Conservation (phyloP, 2,888 invertebrate genomes). For the Ypsolopha scabrella region DNA sequence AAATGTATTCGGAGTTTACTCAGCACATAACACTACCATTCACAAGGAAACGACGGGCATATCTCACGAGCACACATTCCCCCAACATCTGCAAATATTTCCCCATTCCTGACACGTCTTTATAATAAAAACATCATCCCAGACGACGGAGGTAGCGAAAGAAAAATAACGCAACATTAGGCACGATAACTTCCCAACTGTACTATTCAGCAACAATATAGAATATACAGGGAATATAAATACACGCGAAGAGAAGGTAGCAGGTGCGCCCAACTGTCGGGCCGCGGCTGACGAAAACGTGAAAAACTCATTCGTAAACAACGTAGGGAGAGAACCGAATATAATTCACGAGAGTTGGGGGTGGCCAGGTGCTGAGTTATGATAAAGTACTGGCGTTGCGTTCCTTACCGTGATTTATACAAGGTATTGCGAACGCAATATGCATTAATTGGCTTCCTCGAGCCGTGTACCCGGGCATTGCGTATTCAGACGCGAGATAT, state of each 20-base stretch:
- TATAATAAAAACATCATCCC: constrained; percentile 64
- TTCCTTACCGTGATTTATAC: constrained; percentile 60
- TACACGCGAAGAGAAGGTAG: constrained; percentile 18
- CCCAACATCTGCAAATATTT: constrained; percentile 49
- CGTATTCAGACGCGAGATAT: neutral
- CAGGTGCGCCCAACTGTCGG: constrained; percentile 53
- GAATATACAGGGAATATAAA: constrained; percentile 25
- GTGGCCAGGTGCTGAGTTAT: constrained; percentile 54
- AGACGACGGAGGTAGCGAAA: constrained; percentile 15
- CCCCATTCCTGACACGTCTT: constrained; percentile 46
- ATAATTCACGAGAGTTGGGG: constrained; percentile 32
- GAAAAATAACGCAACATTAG: constrained; percentile 48
- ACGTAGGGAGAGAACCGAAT: constrained; percentile 46
- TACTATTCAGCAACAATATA: constrained; percentile 45
- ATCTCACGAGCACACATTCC: constrained; percentile 36
- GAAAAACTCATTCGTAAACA: constrained; percentile 65
- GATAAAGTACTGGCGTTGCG: constrained; percentile 59
- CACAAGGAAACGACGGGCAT: constrained; percentile 34
- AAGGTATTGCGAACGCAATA: constrained; percentile 60
- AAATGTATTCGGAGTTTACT: constrained; percentile 14
- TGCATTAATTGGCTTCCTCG: constrained; percentile 45
- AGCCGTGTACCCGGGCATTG: constrained; percentile 11
- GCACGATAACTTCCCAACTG: constrained; percentile 54
- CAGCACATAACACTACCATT: constrained; percentile 30
- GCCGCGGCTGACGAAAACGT: constrained; percentile 40